Percentiles rank a stretch among this genome's conserved stretches.
Evolutionary conservation across 2,888 invertebrate species (phyloP).

Genomic region (Danaus chrysippus): DNA sequence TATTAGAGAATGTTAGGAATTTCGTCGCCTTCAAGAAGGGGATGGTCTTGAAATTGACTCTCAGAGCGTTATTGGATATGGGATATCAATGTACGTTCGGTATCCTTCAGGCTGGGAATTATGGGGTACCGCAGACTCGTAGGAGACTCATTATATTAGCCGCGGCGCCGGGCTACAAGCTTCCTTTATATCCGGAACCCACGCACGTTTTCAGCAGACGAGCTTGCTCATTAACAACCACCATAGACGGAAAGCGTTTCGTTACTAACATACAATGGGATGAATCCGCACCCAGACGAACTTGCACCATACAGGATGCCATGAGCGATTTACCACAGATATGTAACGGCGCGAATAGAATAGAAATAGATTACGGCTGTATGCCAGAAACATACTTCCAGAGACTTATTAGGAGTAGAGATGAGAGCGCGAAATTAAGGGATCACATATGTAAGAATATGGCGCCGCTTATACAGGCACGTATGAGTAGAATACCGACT

Average conservation of each 20-base stretch:
- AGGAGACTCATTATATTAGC: slow-evolving; percentile 88
- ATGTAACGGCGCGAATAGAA: slow-evolving; percentile 83
- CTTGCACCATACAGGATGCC: slow-evolving; percentile 88
- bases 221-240: slow-evolving; percentile 79
- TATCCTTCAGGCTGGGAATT: slow-evolving; percentile 91
- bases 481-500: slow-evolving; percentile 87
- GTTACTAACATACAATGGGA: slow-evolving; percentile 79
- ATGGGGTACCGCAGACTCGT: slow-evolving; percentile 90
- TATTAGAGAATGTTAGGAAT: slow-evolving; percentile 92
- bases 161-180: slow-evolving; percentile 86
- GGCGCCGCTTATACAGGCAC: slow-evolving; percentile 87
- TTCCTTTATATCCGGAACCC: slow-evolving; percentile 89
- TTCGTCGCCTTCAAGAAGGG: slow-evolving; percentile 90
- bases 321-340: slow-evolving; percentile 90
- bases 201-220: slow-evolving; percentile 86
- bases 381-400: slow-evolving; percentile 88
- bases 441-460: slow-evolving; percentile 93
- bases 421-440: slow-evolving; percentile 76
- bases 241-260: slow-evolving; percentile 70
- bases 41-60: slow-evolving; percentile 88
- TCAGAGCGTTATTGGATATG: slow-evolving; percentile 87
- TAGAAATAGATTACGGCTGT: slow-evolving; percentile 85
- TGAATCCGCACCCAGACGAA: slow-evolving; percentile 86
- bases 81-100: slow-evolving; percentile 94
- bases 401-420: slow-evolving; percentile 81